Percentiles rank a stretch among this genome's conserved stretches.
phyloP scores from a whole-genome alignment of 2,888 invertebrate genomes.

The Tridacna crocea region DNA sequence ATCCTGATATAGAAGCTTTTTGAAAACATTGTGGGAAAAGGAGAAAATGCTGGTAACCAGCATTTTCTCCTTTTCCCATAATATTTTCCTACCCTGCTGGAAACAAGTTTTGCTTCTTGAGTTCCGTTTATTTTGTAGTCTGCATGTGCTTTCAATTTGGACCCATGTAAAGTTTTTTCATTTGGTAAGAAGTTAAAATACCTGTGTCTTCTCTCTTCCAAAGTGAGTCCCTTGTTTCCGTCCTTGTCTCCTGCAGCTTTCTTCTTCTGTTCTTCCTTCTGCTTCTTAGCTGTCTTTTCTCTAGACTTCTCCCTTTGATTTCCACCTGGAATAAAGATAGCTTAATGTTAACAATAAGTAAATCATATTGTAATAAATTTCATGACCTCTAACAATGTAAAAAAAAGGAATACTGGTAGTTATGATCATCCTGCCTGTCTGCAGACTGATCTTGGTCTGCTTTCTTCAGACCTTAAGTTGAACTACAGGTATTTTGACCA shows the following conservation, averaged over 20 bases:
- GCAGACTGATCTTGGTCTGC: too few species aligned
- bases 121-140: too few species aligned
- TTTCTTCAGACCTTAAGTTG: too few species aligned
- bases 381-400: background rate
- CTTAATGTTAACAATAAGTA: background rate
- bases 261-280: slow-evolving; percentile 69
- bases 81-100: too few species aligned
- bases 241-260: slow-evolving; percentile 69
- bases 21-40: too few species aligned
- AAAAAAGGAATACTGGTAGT: background rate
- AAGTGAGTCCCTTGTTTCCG: slow-evolving; percentile 76
- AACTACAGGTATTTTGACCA: too few species aligned
- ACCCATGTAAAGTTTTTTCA: too few species aligned
- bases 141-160: too few species aligned
- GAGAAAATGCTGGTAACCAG: too few species aligned
- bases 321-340: slow-evolving; percentile 71
- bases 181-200: slow-evolving; percentile 20
- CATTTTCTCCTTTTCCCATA: too few species aligned
- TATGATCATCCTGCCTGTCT: background rate
- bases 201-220: slow-evolving; percentile 80
- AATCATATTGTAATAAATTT: background rate
- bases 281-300: slow-evolving; percentile 79
- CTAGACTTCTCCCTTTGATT: slow-evolving; percentile 83
- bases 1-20: too few species aligned
- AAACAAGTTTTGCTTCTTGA: too few species aligned